Evolutionary conservation across 2,113 vertebrate species (phyloP).

Genomic region (Sinocyclocheilus anophthalmus): DNA sequence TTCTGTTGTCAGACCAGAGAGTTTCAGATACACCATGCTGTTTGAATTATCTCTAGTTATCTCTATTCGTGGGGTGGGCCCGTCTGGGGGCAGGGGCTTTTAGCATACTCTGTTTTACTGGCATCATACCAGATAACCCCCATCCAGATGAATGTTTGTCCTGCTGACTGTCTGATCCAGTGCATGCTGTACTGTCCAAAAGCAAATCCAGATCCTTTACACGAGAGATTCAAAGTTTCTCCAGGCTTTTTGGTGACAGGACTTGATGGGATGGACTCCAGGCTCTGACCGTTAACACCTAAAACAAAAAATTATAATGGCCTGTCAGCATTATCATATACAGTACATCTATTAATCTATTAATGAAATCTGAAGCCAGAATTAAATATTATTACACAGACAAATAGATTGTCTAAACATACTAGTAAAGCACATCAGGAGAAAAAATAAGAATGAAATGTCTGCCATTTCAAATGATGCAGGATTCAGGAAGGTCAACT

Average conservation of each 20-base stretch:
- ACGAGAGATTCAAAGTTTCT: too few relatives aligned
- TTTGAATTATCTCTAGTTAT: too few relatives aligned
- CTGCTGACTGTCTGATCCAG: conserved; percentile 34
- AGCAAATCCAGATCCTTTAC: too few relatives aligned
- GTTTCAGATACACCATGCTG: too few relatives aligned
- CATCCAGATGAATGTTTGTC: conserved; percentile 42
- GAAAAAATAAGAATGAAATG: neutral
- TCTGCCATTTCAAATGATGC: neutral
- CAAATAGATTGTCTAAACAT: neutral
- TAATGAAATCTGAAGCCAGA: neutral
- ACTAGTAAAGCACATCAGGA: conserved; percentile 5
- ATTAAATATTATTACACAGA: neutral
- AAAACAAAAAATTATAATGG: neutral
- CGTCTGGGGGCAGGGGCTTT: too few relatives aligned
- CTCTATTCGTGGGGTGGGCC: too few relatives aligned
- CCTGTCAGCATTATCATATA: neutral
- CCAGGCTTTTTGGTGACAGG: conserved; percentile 48
- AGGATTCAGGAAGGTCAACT: neutral
- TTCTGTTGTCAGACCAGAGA: too few relatives aligned
- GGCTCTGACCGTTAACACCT: conserved; percentile 53
- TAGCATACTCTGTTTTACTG: too few relatives aligned
- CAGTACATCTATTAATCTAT: neutral
- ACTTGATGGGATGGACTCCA: conserved; percentile 58
- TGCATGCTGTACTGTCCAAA: too few relatives aligned
- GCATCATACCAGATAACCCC: neutral